A percentile compares a stretch with the other conserved stretches of the same genome.
Conservation (phyloP, 2,113 vertebrate species). For the Daubentonia madagascariensis region DNA sequence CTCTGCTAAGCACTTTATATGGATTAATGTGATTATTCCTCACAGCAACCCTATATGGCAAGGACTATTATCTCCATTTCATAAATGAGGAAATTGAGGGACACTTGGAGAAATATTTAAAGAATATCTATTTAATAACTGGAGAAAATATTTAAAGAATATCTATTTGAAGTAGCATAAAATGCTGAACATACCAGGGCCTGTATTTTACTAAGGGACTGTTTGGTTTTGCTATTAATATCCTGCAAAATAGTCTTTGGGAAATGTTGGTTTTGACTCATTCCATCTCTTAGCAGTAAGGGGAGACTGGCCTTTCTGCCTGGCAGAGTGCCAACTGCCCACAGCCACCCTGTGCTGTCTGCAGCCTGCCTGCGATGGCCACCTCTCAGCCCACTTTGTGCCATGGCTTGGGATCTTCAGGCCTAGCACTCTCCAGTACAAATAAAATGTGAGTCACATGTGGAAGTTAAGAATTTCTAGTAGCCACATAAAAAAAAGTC, state of each 20-base stretch:
- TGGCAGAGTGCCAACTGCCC: background rate
- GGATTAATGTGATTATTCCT: background rate
- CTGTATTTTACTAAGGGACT: background rate
- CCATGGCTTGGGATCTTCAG: fast-evolving
- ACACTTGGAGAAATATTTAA: background rate
- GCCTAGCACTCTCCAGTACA: background rate
- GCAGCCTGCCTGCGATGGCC: fast-evolving
- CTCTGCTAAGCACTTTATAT: background rate
- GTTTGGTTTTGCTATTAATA: background rate
- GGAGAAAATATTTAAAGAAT: background rate
- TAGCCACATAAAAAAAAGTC: background rate
- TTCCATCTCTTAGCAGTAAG: background rate
- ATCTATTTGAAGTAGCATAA: background rate
- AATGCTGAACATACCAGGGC: background rate
- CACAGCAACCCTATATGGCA: background rate
- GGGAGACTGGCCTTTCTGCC: background rate
- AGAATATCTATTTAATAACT: background rate
- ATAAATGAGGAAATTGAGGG: background rate
- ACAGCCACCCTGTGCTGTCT: fast-evolving
- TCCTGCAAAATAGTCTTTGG: background rate
- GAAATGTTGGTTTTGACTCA: background rate
- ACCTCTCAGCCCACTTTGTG: background rate
- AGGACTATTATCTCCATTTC: background rate
- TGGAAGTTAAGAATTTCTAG: background rate
- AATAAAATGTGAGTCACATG: background rate